phyloP scores from a whole-genome alignment of 2,888 invertebrate genomes.

The Pachydiplax longipennis region DNA sequence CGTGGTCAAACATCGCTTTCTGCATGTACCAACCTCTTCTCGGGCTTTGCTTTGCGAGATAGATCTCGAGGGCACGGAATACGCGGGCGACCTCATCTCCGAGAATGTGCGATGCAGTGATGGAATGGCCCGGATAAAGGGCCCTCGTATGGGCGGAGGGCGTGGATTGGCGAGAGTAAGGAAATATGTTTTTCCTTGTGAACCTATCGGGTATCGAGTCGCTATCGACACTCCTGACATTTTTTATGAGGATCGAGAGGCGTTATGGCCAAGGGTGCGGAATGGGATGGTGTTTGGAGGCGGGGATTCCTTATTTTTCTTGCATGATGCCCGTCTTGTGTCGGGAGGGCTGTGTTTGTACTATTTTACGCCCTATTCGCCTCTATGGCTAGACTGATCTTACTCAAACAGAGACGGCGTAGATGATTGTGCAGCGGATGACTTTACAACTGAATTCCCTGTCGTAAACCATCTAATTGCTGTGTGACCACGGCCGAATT shows the following conservation, averaged over 20 bases:
- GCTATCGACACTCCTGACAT: slow-evolving; percentile 22
- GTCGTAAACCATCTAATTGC: too few species aligned
- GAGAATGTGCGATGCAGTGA: slow-evolving; percentile 15
- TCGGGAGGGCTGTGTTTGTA: background rate
- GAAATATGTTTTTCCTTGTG: slow-evolving; percentile 18
- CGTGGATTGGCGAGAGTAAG: background rate
- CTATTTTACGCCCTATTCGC: too few species aligned
- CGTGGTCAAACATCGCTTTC: slow-evolving; percentile 9
- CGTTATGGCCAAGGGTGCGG: slow-evolving; percentile 5
- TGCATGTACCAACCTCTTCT: background rate
- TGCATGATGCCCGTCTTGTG: background rate
- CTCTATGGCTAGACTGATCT: too few species aligned
- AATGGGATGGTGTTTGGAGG: slow-evolving; percentile 6
- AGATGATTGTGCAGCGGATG: too few species aligned
- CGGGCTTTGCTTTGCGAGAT: background rate
- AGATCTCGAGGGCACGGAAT: background rate
- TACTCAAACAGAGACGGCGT: too few species aligned
- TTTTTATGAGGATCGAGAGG: background rate
- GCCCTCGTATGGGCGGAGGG: background rate
- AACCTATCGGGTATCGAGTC: slow-evolving; percentile 35
- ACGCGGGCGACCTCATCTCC: slow-evolving; percentile 25
- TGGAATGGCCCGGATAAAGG: background rate
- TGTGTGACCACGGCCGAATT: too few species aligned
- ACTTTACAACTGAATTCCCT: too few species aligned
- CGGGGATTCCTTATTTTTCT: background rate